phyloP scores from a whole-genome alignment of 2,113 vertebrate genomes.

The Budorcas taxicolor region DNA sequence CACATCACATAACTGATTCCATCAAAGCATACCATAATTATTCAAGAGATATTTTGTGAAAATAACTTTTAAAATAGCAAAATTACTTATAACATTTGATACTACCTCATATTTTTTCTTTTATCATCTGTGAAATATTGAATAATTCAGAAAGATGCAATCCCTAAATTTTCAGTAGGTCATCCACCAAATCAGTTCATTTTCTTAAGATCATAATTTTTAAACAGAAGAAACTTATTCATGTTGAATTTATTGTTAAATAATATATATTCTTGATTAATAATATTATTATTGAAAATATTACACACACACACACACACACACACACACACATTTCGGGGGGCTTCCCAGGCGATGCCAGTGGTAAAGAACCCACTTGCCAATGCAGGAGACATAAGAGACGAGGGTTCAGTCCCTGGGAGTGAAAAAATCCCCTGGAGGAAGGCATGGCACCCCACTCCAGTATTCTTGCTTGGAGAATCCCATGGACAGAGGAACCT shows the following conservation, averaged over 20 bases:
- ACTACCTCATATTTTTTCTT: background rate
- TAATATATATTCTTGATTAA: background rate
- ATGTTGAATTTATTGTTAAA: background rate
- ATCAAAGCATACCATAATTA: background rate
- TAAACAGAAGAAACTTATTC: background rate
- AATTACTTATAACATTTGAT: background rate
- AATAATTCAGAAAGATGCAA: background rate
- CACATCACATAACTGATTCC: background rate
- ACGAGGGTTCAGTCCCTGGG: background rate
- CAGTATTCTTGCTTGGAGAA: background rate
- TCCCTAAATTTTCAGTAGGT: background rate
- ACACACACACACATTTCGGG: background rate
- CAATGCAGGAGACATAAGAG: background rate
- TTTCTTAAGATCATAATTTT: background rate
- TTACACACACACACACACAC: fast-evolving
- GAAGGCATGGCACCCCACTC: background rate
- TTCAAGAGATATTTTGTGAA: background rate
- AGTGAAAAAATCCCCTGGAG: background rate
- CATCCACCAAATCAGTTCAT: background rate
- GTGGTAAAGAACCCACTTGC: background rate
- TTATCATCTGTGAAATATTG: background rate
- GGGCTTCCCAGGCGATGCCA: background rate
- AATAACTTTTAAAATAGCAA: background rate
- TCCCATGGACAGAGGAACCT: background rate
- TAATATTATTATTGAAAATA: background rate